Base-by-base conservation (phyloP, 2,797 vertebrate species). In the Fringilla coelebs region DNA sequence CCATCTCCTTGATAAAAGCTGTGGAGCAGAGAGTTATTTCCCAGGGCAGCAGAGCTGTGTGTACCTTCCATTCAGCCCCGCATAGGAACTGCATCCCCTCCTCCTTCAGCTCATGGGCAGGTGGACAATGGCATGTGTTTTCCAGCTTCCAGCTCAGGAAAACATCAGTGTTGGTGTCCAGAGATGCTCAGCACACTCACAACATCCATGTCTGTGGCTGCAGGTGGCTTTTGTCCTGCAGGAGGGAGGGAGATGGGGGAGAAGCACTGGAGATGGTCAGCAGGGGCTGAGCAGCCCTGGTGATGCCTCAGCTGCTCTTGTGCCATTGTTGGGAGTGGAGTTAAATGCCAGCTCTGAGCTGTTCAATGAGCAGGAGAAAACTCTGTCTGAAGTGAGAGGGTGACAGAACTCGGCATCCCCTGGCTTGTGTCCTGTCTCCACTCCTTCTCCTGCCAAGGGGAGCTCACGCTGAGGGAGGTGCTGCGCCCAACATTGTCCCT, bases 1-100 rank as follows among this genome's bases (percentile, higher is more conserved):
- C 85, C 85, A 46, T 82, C 92, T 90, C 91, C 83, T 52, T 22
- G 77, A 65, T 88, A 62, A 90, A 58, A 75, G 88, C 93, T 8
- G 31, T 3, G 43, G 80, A 82, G 82, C 89, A 68, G 17, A 43
- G 90, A 36, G 68, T 70, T 11, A 58, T 51, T 38, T 77, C 72
- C 66, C 55, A 70, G 81, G 89, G 94, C 11, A 3, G 77, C 51
- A 31, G 80, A 79, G 82, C 68, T 1, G 7, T 0, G 7, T 38
- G 60, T 22, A 31, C 84, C 89, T 89, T 38, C 20, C 0, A 0
- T 71, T 62, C 58, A 51, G 82, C 78, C 71, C 73, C 13, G 4
- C 1, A 6, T 4, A 3, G 66, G 77, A 63, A 78, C 46, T 5
- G 45, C 80, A 25, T n/a, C 74, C 49, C 36, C 67, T 51, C 74